Conservation (phyloP, 2,888 invertebrate species). For the Amiota communis region DNA sequence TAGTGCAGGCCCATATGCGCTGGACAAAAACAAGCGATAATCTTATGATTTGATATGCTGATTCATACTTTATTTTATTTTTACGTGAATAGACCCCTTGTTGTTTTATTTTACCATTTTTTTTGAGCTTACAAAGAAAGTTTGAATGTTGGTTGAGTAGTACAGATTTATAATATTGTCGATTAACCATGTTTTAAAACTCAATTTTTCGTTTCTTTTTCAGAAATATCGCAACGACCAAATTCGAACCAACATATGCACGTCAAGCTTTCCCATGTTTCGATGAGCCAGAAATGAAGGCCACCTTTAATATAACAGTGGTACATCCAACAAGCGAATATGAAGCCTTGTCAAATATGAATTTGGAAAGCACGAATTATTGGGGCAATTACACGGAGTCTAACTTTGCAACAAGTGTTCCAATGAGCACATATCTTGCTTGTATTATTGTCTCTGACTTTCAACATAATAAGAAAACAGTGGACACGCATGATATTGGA, state of each 20-base stretch:
- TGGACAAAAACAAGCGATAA: too few species aligned
- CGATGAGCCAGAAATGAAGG: constrained; percentile 93
- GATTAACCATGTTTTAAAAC: background rate
- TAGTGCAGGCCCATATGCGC: too few species aligned
- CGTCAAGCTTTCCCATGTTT: constrained; percentile 96
- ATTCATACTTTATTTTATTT: too few species aligned
- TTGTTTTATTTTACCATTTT: too few species aligned
- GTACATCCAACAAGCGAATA: constrained; percentile 81
- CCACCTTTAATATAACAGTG: constrained; percentile 84
- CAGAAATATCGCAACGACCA: constrained; percentile 88
- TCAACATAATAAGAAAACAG: constrained; percentile 73
- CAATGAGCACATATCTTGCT: constrained; percentile 94
- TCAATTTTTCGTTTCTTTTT: constrained; percentile 54
- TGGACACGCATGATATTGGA: constrained; percentile 75
- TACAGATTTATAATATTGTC: background rate
- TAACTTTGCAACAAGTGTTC: constrained; percentile 84
- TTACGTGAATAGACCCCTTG: too few species aligned
- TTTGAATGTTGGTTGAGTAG: too few species aligned
- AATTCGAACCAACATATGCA: constrained; percentile 95
- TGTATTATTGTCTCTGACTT: constrained; percentile 95
- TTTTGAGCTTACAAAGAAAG: too few species aligned
- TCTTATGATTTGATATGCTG: too few species aligned
- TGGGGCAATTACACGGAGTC: constrained; percentile 76
- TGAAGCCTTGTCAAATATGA: constrained; percentile 83
- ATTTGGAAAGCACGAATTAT: constrained; percentile 38